A percentile compares a stretch with the other conserved stretches of the same genome.
Evolutionary conservation across 2,797 vertebrate genomes (phyloP).

Genomic region (Cichlasoma orientale): DNA sequence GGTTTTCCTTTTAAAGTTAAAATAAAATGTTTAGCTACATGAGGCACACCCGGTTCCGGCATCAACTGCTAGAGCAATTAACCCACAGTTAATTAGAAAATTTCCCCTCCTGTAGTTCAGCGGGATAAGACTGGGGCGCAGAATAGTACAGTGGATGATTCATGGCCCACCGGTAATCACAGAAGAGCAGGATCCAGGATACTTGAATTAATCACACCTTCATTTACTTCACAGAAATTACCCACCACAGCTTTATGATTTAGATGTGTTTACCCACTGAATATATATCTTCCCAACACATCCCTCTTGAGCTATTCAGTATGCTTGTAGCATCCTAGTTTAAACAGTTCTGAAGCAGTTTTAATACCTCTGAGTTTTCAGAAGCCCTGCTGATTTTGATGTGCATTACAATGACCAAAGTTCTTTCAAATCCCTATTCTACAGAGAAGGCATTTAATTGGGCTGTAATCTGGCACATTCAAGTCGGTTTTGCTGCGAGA

Average conservation of each 20-base stretch:
- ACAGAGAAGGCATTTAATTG: background rate
- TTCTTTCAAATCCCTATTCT: slow-evolving; percentile 14
- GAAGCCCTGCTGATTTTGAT: slow-evolving; percentile 16
- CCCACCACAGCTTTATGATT: slow-evolving; percentile 66
- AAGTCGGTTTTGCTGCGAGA: background rate
- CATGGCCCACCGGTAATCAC: slow-evolving; percentile 73
- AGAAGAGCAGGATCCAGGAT: slow-evolving; percentile 66
- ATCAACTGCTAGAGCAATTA: slow-evolving; percentile 70
- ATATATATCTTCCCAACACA: slow-evolving; percentile 56
- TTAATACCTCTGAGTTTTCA: slow-evolving; percentile 34
- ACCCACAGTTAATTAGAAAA: slow-evolving; percentile 79
- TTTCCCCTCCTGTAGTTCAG: slow-evolving; percentile 61
- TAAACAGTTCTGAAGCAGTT: slow-evolving; percentile 38
- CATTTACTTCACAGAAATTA: slow-evolving; percentile 71
- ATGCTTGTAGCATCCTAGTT: slow-evolving; percentile 32
- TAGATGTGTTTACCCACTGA: slow-evolving; percentile 62
- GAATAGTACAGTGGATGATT: slow-evolving; percentile 70
- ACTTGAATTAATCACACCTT: slow-evolving; percentile 74
- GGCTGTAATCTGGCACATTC: slow-evolving; percentile 21
- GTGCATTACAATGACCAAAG: slow-evolving; percentile 29
- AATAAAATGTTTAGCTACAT: slow-evolving; percentile 37
- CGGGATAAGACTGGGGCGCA: slow-evolving; percentile 53
- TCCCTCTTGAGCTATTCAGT: slow-evolving; percentile 30
- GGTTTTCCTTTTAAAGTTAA: slow-evolving; percentile 23
- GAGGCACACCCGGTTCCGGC: slow-evolving; percentile 52